phyloP scores from a whole-genome alignment of 2,888 invertebrate species.

The Salpingus planirostris region DNA sequence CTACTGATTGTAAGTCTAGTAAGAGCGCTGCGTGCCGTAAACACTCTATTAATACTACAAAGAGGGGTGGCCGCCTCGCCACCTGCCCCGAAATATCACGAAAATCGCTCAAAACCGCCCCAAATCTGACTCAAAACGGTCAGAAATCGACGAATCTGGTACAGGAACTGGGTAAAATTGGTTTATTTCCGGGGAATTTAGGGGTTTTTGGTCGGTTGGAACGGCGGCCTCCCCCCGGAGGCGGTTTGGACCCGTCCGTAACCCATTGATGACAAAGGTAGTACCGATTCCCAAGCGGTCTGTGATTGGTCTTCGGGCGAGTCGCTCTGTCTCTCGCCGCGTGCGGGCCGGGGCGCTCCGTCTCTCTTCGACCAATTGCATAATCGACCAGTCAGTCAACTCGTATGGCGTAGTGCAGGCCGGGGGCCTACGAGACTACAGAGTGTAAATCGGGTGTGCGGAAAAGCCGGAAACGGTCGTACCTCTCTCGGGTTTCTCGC shows the following conservation, averaged over 20 bases:
- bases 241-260: conserved; percentile 52
- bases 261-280: conserved; percentile 66
- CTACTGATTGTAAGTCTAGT: conserved; percentile 43
- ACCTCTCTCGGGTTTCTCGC: too few species aligned
- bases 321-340: conserved; percentile 37
- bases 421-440: conserved; percentile 14
- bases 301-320: conserved; percentile 49
- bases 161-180: too few species aligned
- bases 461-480: conserved; percentile 5
- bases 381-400: conserved; percentile 18
- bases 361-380: conserved; percentile 34
- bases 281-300: conserved; percentile 49
- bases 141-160: too few species aligned
- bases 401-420: conserved; percentile 13
- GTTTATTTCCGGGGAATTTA: conserved; percentile 1
- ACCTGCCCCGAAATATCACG: neutral
- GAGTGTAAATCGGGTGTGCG: conserved; percentile 11
- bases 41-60: conserved; percentile 39
- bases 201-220: too few species aligned
- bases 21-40: conserved; percentile 44
- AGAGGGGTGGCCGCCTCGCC: conserved; percentile 25
- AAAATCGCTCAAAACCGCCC: conserved; percentile 3
- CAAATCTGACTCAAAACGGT: too few species aligned
- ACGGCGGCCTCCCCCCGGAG: conserved; percentile 28
- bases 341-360: conserved; percentile 25